Evolutionary conservation across 2,113 vertebrate species (phyloP).

Genomic region (Sitta europaea): DNA sequence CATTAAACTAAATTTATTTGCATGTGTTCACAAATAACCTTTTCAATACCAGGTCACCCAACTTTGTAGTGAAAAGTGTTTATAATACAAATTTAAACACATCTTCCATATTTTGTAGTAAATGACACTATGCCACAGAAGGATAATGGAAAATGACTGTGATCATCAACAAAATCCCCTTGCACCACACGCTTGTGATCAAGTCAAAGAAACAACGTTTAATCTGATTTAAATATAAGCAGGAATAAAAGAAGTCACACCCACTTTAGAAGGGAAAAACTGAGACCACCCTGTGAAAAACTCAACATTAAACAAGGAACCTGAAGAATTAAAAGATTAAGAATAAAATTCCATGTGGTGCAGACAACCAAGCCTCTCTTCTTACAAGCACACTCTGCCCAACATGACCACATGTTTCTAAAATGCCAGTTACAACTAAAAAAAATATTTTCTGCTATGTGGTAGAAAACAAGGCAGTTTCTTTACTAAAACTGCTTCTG

Average conservation of each 20-base stretch:
- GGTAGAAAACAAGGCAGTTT: background rate
- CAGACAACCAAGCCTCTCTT: background rate
- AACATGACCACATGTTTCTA: rapidly evolving
- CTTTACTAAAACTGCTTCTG: background rate
- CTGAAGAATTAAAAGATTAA: background rate
- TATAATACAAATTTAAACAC: background rate
- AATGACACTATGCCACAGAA: background rate
- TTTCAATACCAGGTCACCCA: background rate
- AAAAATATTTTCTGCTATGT: background rate
- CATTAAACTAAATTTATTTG: background rate
- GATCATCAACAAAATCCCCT: background rate
- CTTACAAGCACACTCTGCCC: background rate
- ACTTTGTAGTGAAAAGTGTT: background rate
- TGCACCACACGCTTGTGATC: background rate
- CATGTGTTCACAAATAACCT: background rate
- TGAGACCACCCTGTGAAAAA: background rate
- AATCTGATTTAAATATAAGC: background rate
- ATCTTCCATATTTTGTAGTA: background rate
- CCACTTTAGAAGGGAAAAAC: background rate
- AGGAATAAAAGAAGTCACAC: background rate
- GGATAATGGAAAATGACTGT: background rate
- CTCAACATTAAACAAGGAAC: background rate
- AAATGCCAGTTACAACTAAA: background rate
- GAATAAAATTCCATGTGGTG: background rate
- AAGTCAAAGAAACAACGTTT: background rate